Conservation (phyloP, 2,797 vertebrate species). For the Sebastiscus albofasciatus region DNA sequence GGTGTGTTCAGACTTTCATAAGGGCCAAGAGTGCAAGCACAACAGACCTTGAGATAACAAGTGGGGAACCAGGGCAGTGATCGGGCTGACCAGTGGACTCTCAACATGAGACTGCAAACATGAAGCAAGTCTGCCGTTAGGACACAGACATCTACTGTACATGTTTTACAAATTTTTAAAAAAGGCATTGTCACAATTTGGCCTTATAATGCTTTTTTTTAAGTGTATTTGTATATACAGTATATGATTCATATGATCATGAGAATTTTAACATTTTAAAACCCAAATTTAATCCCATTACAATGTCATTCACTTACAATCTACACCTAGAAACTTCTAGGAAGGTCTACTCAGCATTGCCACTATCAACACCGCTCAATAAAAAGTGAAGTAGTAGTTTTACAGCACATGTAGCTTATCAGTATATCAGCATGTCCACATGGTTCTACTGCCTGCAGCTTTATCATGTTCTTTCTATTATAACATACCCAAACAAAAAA, state of each 20-base stretch:
- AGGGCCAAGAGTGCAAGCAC: neutral
- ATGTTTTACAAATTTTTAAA: neutral
- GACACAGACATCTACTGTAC: no score
- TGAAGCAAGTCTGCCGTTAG: no score
- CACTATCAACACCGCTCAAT: slow-evolving; percentile 11
- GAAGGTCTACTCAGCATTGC: slow-evolving; percentile 4
- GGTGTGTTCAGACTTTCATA: neutral
- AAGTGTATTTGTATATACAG: neutral
- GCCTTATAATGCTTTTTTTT: neutral
- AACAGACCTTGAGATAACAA: neutral
- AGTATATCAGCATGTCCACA: neutral
- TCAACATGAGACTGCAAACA: no score
- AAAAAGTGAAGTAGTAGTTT: slow-evolving; percentile 33
- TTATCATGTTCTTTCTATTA: slow-evolving; percentile 2
- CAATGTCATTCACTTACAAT: neutral
- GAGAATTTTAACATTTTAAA: neutral
- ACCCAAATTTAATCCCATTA: neutral
- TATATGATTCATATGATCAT: neutral
- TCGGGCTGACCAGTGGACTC: no score
- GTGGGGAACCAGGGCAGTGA: neutral
- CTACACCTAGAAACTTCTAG: slow-evolving; percentile 19
- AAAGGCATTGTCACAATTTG: neutral
- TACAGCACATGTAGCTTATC: slow-evolving; percentile 37
- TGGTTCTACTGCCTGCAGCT: neutral
- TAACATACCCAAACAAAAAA: neutral